Evolutionary conservation across 2,113 vertebrate genomes (phyloP).

Genomic region (mouse (Mus musculus)): DNA sequence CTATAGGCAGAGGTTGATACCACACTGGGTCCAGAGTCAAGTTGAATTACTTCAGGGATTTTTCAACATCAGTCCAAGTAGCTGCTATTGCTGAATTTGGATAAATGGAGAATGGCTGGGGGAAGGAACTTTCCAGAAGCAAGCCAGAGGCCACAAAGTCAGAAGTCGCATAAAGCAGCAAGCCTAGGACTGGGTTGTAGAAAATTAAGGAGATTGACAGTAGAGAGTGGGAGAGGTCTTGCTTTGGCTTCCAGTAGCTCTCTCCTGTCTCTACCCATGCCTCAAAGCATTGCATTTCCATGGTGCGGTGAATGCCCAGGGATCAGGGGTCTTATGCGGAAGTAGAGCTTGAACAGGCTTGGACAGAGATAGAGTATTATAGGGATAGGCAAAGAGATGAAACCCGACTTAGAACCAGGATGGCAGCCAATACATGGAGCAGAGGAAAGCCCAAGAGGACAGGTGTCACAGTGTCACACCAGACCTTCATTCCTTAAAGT

Average conservation of each 20-base stretch:
- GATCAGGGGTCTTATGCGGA: neutral
- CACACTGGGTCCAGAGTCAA: neutral
- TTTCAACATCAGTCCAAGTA: neutral
- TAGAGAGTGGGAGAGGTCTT: neutral
- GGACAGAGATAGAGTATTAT: fast-evolving
- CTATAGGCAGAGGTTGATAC: neutral
- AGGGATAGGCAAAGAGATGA: neutral
- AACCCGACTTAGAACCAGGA: neutral
- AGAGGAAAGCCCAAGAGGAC: neutral
- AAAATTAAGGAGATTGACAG: neutral
- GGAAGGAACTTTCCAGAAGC: neutral
- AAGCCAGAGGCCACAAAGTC: neutral
- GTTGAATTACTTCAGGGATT: neutral
- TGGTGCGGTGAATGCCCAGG: neutral
- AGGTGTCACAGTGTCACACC: neutral
- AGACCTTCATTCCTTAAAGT: neutral
- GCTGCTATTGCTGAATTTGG: neutral
- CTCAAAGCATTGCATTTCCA: neutral
- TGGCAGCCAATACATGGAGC: neutral
- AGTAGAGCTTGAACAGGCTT: neutral
- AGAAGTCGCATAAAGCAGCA: neutral
- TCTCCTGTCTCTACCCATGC: neutral
- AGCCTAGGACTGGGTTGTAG: neutral
- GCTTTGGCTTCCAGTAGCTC: neutral
- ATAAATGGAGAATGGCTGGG: too few species aligned